Percentiles rank a stretch among this genome's conserved stretches.
These are phyloP conservation scores for Tipula vernalis DNA, from an alignment of 2,888 invertebrate species.

Conservation along the genomic window DNA sequence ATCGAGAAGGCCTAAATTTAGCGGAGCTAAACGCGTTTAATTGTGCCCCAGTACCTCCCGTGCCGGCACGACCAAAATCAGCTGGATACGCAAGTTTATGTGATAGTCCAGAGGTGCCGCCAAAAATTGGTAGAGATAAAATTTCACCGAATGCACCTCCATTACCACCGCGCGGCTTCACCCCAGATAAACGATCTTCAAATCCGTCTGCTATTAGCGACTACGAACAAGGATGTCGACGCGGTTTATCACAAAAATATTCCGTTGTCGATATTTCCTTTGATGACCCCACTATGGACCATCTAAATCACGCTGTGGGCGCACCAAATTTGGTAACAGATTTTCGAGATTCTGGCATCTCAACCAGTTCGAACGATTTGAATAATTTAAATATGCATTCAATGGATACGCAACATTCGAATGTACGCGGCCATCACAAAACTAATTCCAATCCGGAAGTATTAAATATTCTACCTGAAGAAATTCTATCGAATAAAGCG, in stretches of 20 bases:
- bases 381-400: conserved; percentile 26
- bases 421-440: conserved; percentile 14
- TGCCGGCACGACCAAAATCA: conserved; percentile 47
- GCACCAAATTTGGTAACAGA: conserved; percentile 21
- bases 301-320: conserved; percentile 18
- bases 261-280: conserved; percentile 39
- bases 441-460: conserved; percentile 15
- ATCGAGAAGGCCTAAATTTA: conserved; percentile 12
- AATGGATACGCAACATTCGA: conserved; percentile 10
- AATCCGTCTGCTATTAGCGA: conserved; percentile 33
- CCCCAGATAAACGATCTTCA: conserved; percentile 34
- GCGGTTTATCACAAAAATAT: conserved; percentile 36
- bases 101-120: conserved; percentile 38
- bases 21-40: background rate
- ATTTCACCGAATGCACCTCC: conserved; percentile 54
- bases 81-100: conserved; percentile 39
- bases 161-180: conserved; percentile 63
- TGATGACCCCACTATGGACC: conserved; percentile 35
- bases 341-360: conserved; percentile 35
- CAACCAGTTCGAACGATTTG: conserved; percentile 32
- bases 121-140: conserved; percentile 37
- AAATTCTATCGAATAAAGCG: background rate
- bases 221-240: conserved; percentile 33
- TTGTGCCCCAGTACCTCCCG: conserved; percentile 39
- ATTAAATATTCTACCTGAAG: conserved; percentile 14